phyloP scores from a whole-genome alignment of 2,888 invertebrate genomes.

The Gryllus longicercus region DNA sequence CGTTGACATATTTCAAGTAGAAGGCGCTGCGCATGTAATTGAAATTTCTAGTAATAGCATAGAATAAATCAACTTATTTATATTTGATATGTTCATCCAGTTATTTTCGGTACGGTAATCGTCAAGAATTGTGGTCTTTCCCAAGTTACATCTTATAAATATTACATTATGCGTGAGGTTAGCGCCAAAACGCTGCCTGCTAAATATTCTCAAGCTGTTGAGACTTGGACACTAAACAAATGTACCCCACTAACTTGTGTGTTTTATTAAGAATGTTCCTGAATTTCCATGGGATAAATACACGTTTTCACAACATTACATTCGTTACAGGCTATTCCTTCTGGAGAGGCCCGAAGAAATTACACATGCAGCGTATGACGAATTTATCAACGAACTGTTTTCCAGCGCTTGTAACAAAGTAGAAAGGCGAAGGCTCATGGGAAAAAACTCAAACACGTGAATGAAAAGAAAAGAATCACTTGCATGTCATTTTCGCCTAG shows the following conservation, averaged over 20 bases:
- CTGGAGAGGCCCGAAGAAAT: neutral
- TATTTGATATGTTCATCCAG: neutral
- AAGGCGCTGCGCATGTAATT: neutral
- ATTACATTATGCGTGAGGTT: neutral
- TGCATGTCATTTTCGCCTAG: too few relatives aligned
- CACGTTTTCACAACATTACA: neutral
- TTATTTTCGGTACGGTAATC: neutral
- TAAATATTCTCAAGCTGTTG: neutral
- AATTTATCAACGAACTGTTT: neutral
- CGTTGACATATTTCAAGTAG: neutral
- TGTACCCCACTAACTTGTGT: neutral
- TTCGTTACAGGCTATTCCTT: neutral
- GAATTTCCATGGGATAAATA: neutral
- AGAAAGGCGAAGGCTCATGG: too few relatives aligned
- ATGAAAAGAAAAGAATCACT: too few relatives aligned
- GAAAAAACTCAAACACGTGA: too few relatives aligned
- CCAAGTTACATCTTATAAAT: neutral
- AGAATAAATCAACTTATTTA: neutral
- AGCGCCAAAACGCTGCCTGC: neutral
- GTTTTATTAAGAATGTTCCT: conserved; percentile 5
- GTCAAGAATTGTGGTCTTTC: neutral
- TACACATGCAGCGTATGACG: neutral
- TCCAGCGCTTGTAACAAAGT: too few relatives aligned
- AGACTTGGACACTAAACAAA: neutral
- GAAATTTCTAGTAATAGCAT: neutral